These are phyloP conservation scores for Bilobella aurantiaca DNA, from an alignment of 1,140 invertebrate species.

Conservation along the genomic window DNA sequence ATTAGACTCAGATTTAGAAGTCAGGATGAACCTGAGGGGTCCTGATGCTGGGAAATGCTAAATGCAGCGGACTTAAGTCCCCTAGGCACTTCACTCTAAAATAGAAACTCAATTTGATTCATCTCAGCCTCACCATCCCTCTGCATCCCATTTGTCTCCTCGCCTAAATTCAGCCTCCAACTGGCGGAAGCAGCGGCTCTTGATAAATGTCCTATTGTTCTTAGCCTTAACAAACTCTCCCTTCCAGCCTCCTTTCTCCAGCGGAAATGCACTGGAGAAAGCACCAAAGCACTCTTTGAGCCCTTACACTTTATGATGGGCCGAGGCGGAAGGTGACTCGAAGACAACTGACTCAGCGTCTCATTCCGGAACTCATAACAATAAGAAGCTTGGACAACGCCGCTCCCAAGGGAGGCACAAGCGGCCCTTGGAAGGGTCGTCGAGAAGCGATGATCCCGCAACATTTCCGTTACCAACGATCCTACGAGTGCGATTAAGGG, in stretches of 20 bases:
- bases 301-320: not conserved
- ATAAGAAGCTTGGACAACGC: not conserved
- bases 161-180: no score
- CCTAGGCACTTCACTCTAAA: not conserved
- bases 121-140: no score
- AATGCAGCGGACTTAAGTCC: not conserved
- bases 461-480: not conserved
- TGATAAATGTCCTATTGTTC: not conserved
- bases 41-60: not conserved
- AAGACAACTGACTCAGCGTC: not conserved
- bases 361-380: not conserved
- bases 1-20: not conserved
- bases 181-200: no score
- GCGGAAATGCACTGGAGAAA: no score
- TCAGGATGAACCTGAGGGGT: not conserved
- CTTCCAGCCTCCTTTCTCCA: no score
- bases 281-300: no score
- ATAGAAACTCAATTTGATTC: not conserved
- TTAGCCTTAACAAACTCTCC: not conserved
- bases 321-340: not conserved
- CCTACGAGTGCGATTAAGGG: not conserved
- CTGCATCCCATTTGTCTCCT: not conserved
- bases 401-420: not conserved
- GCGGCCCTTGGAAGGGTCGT: not conserved
- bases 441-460: not conserved